Conservation (phyloP, 2,888 invertebrate species). For the Plusia festucae region DNA sequence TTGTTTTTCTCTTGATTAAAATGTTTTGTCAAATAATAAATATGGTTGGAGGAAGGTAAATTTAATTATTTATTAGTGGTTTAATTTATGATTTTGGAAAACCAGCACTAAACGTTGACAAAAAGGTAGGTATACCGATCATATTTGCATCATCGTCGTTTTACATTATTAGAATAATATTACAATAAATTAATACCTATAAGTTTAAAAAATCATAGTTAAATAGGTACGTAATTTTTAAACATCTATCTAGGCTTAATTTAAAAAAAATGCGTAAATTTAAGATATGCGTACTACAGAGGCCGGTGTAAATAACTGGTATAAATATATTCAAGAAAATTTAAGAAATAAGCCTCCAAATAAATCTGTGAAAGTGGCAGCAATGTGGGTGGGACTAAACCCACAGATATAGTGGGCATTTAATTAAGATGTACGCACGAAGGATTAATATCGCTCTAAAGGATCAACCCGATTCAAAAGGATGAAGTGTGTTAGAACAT, state of each 20-base stretch:
- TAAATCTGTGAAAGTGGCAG: neutral
- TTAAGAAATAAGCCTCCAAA: neutral
- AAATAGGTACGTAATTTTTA: too few species aligned
- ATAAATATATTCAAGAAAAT: neutral
- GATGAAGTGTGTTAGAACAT: neutral
- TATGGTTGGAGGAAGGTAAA: slow-evolving; percentile 13
- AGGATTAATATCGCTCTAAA: neutral
- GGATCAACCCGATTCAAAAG: neutral
- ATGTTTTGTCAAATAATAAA: neutral
- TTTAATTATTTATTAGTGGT: neutral
- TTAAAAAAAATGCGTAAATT: too few species aligned
- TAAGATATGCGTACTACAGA: too few species aligned
- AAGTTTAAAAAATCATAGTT: too few species aligned
- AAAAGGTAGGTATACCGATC: too few species aligned
- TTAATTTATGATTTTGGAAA: neutral
- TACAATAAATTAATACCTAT: too few species aligned
- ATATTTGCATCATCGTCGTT: too few species aligned
- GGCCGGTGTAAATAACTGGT: too few species aligned
- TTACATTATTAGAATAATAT: too few species aligned
- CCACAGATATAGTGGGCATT: neutral
- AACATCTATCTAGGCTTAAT: too few species aligned
- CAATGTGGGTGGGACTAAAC: neutral
- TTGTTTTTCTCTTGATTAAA: slow-evolving; percentile 31
- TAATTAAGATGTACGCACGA: neutral
- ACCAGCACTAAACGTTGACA: neutral